phyloP scores from a whole-genome alignment of 2,113 vertebrate genomes.

The Anolis sagrei region DNA sequence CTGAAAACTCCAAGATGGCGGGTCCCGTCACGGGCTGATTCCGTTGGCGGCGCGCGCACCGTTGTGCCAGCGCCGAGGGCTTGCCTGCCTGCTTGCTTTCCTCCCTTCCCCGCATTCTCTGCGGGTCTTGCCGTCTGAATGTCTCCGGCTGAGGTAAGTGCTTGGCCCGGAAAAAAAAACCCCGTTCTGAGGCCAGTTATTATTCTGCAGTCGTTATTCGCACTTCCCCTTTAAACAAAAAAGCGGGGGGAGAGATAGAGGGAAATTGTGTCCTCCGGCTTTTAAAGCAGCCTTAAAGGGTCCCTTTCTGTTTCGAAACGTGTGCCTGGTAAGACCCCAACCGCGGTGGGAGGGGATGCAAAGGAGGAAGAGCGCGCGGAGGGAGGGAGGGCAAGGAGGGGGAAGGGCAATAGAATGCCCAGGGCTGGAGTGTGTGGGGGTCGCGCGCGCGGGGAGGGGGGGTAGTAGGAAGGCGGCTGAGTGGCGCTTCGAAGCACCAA shows the following conservation, averaged over 20 bases:
- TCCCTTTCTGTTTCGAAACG: neutral
- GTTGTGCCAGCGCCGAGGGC: neutral
- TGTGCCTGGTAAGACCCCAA: neutral
- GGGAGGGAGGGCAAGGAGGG: too few relatives aligned
- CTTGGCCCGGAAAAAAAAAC: neutral
- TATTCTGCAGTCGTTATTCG: neutral
- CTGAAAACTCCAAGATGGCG: constrained; percentile 70
- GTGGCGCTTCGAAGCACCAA: neutral
- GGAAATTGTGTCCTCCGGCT: neutral
- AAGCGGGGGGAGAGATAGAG: neutral
- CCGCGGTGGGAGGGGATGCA: neutral
- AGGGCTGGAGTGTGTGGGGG: neutral
- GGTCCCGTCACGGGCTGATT: constrained; percentile 66
- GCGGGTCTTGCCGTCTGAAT: too few relatives aligned
- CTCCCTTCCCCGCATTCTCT: neutral
- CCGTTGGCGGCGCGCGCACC: constrained; percentile 4
- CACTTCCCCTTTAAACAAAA: neutral
- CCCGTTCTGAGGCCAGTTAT: neutral
- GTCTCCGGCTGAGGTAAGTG: neutral
- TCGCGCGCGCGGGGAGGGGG: too few relatives aligned
- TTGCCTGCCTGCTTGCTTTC: neutral
- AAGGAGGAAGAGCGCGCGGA: too few relatives aligned
- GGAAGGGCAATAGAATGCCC: neutral
- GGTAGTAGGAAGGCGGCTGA: neutral
- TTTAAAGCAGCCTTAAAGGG: neutral